These are phyloP conservation scores for Acropora tenuis DNA, from an alignment of 64 coral and sea anemone genomes.

Conservation along the genomic window DNA sequence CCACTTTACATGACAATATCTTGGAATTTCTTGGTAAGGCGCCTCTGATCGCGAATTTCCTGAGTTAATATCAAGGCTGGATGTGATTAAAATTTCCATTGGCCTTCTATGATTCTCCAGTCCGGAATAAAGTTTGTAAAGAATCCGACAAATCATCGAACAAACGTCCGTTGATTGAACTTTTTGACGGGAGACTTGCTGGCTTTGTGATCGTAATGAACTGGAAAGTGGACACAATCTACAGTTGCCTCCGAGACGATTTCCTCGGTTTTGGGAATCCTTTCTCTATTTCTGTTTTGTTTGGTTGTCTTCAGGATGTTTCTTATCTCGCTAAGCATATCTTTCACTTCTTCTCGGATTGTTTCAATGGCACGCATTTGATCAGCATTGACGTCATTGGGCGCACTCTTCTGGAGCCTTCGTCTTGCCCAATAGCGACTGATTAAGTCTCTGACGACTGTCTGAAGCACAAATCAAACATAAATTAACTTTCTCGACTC, in stretches of 20 bases:
- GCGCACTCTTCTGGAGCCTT: background rate
- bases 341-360: conserved; percentile 53
- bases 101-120: conserved; percentile 16
- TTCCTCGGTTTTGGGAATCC: conserved; percentile 14
- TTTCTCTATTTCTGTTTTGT: conserved; percentile 15
- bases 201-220: no score
- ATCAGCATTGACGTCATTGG: background rate
- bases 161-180: no score
- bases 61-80: background rate
- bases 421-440: conserved; percentile 62
- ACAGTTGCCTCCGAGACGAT: background rate
- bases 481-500: background rate
- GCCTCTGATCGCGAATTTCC: background rate
- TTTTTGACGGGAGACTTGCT: no score
- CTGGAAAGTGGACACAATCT: no score
- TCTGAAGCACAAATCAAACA: conserved; percentile 21
- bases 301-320: conserved; percentile 62
- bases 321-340: conserved; percentile 68
- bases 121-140: background rate
- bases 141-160: background rate
- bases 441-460: conserved; percentile 58
- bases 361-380: conserved; percentile 34
- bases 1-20: background rate
- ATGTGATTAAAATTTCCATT: conserved; percentile 16
- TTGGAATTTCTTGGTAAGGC: background rate